Evolutionary conservation across 1,140 invertebrate species (phyloP).

Genomic region (Drosophila bipectinata): DNA sequence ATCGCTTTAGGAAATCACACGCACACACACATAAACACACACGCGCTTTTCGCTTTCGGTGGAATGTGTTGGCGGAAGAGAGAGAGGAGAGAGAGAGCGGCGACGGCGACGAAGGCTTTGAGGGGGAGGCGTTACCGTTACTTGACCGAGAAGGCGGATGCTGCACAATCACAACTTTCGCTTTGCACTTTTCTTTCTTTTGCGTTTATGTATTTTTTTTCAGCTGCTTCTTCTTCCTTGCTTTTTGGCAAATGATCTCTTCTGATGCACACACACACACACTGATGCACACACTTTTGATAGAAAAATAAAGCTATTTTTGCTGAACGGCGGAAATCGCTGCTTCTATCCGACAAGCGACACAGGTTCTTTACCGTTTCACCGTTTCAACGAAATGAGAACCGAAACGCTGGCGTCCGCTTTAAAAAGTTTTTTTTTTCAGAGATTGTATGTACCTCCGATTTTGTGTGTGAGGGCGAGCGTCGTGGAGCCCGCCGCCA

Average conservation of each 20-base stretch:
- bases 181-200: constrained; percentile 77
- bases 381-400: constrained; percentile 40
- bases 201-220: constrained; percentile 10
- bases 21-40: constrained; percentile 14
- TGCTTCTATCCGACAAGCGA: constrained; percentile 14
- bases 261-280: constrained; percentile 50
- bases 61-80: constrained; percentile 31
- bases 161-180: constrained; percentile 67
- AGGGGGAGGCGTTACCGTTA: constrained; percentile 35
- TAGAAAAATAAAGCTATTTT: constrained; percentile 64
- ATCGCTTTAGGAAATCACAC: constrained; percentile 21
- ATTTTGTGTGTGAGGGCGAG: constrained; percentile 14
- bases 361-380: constrained; percentile 48
- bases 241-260: constrained; percentile 68
- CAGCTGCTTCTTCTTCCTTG: constrained; percentile 39
- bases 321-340: constrained; percentile 44
- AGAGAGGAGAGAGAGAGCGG: constrained; percentile 12
- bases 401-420: constrained; percentile 50
- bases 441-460: constrained; percentile 31
- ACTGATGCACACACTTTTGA: constrained; percentile 50
- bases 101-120: background rate
- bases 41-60: constrained; percentile 52
- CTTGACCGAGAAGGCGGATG: constrained; percentile 26
- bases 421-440: constrained; percentile 51
- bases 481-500: constrained; percentile 7